Evolutionary conservation across 1,140 invertebrate species (phyloP).

Genomic region (Sarcophaga peregrina): DNA sequence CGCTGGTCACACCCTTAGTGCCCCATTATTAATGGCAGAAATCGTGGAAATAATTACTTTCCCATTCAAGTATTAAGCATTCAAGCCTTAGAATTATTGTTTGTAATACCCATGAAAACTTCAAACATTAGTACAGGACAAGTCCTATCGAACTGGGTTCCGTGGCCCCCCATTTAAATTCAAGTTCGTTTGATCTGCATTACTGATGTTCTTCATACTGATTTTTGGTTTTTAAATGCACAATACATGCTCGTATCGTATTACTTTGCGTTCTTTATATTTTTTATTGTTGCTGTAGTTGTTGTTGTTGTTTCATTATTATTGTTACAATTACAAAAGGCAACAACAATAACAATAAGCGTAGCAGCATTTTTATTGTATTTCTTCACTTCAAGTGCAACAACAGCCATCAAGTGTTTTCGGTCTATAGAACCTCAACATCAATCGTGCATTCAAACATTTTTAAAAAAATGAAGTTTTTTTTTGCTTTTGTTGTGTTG

Average conservation of each 20-base stretch:
- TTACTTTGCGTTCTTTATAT: not conserved
- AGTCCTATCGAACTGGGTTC: too few species aligned
- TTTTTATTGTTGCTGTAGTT: too few species aligned
- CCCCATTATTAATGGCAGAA: too few species aligned
- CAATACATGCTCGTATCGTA: not conserved
- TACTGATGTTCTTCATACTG: constrained; percentile 4
- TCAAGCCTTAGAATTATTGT: too few species aligned
- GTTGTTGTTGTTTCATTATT: too few species aligned
- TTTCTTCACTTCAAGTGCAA: constrained; percentile 10
- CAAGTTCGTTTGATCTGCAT: too few species aligned
- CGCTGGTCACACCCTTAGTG: too few species aligned
- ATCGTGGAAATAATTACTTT: too few species aligned
- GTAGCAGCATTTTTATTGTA: not conserved
- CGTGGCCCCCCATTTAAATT: too few species aligned
- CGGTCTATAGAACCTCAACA: not conserved
- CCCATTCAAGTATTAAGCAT: too few species aligned
- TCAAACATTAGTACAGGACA: too few species aligned
- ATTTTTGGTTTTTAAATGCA: not conserved
- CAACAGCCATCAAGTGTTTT: constrained; percentile 11
- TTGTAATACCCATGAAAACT: too few species aligned
- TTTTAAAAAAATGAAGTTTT: not conserved
- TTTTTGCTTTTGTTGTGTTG: not conserved
- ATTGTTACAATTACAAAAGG: not conserved
- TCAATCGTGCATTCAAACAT: constrained; percentile 11
- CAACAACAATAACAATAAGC: not conserved